Evolutionary conservation across 2,113 vertebrate genomes (phyloP), one percentile per base, ranked within the genome.

Genomic region (Sigmodon hispidus): DNA sequence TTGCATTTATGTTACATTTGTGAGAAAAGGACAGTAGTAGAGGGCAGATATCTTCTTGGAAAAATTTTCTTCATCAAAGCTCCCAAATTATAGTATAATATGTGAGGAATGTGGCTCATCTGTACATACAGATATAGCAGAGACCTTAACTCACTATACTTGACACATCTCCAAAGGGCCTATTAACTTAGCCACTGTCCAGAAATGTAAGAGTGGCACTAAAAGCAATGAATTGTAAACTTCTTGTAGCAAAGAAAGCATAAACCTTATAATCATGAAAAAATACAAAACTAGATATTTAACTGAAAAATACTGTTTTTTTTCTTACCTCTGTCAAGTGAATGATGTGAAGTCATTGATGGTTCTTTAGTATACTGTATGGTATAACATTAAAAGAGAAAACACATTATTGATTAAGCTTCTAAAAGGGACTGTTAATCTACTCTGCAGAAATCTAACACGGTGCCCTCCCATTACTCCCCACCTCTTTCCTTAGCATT

Each of bases 261-360:
- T 48, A 84, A 48, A 67, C 70, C 91, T 91, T 95, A 80, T 73
- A 93, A 94, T 48, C 50, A 57, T 40, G 9, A 55, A 84, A 77
- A 90, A 70, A 72, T 83, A 43, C 77, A 19, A 95, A 95, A 85
- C 12, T 40, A 89, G 45, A 48, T 65, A 93, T 84, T 67, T 87
- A 90, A 80, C 29, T 34, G 55, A 91, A 95, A 88, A 80, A 81
- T 86, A 90, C 29, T 90, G 13, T 90, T 76, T 19, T 48, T 92
- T 94, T 92, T 65, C 93, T 97, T 96, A 97, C 93, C 93, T 90
- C 3, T 16, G 21, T 89, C 24, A 90, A n/a, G 36, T 72, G 40
- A 72, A 65, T 21, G 8, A 48, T 15, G 1, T 70, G 57, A 45
- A 26, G 4, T 40, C 77, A 11, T 70, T 48, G 29, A 7, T 1